A percentile compares a stretch with the other conserved stretches of the same genome.
Conservation (phyloP, 2,113 vertebrate species). For the Noturus placidus region DNA sequence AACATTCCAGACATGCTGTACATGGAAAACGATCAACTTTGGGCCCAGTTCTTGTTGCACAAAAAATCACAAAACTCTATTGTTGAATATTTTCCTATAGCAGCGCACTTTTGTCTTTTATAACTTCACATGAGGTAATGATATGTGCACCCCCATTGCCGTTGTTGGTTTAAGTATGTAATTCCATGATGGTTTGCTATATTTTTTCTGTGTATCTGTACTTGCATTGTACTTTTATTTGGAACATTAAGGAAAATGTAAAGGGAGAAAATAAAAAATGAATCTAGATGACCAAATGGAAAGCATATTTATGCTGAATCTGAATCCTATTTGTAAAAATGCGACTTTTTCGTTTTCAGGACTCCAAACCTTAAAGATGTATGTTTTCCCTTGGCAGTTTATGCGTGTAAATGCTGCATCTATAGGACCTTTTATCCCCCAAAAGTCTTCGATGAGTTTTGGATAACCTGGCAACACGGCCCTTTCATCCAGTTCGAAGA, state of each 20-base stretch:
- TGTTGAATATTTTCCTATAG: background rate
- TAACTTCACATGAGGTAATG: background rate
- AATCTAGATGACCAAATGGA: background rate
- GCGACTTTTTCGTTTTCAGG: background rate
- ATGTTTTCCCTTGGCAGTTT: constrained; percentile 97
- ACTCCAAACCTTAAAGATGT: constrained; percentile 87
- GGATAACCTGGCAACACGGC: constrained; percentile 83
- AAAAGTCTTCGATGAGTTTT: constrained; percentile 87
- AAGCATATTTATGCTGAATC: background rate
- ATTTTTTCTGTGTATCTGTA: background rate
- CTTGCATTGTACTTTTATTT: background rate
- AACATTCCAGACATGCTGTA: background rate
- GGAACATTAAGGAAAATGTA: background rate
- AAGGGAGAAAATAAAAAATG: background rate
- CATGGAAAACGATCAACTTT: background rate
- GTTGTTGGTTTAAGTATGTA: background rate
- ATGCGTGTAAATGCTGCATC: constrained; percentile 93
- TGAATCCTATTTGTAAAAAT: background rate
- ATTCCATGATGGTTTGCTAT: background rate
- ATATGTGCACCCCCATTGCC: background rate
- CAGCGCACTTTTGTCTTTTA: background rate
- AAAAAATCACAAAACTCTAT: background rate
- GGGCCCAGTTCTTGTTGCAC: background rate
- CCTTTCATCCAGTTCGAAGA: constrained; percentile 84
- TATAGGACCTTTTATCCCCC: constrained; percentile 90